phyloP scores from a whole-genome alignment of 2,113 vertebrate species.

The Bettongia penicillata region DNA sequence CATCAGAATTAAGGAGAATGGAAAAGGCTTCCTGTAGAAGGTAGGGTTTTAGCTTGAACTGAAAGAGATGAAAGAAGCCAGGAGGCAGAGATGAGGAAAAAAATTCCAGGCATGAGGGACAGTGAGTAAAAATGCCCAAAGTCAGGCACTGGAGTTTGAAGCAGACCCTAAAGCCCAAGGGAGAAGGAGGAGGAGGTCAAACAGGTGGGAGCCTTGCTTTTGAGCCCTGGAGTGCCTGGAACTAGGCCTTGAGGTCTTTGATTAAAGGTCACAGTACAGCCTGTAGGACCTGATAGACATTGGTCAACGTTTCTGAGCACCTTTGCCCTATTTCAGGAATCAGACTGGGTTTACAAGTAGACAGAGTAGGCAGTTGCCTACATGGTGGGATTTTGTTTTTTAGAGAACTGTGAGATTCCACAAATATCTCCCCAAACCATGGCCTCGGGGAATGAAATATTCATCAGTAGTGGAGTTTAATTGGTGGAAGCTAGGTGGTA shows the following conservation, averaged over 20 bases:
- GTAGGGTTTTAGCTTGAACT: background rate
- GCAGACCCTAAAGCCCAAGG: background rate
- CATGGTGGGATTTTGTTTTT: background rate
- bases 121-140: background rate
- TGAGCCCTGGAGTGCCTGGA: background rate
- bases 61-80: background rate
- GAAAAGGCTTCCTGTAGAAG: background rate
- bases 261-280: background rate
- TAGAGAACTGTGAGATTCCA: background rate
- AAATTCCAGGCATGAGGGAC: background rate
- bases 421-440: too few relatives aligned
- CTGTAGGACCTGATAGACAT: background rate
- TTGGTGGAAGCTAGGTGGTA: too few relatives aligned
- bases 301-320: background rate
- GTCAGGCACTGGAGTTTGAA: too few relatives aligned
- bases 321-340: background rate
- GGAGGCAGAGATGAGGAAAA: background rate
- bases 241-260: background rate
- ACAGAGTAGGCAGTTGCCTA: background rate
- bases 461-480: too few relatives aligned
- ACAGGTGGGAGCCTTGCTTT: background rate
- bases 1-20: background rate
- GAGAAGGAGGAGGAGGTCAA: background rate
- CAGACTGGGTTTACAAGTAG: background rate
- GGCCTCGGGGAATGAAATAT: too few relatives aligned